A percentile compares a stretch with the other conserved stretches of the same genome.
Evolutionary conservation across 2,113 vertebrate genomes (phyloP).

Genomic region (Smithornis capensis): DNA sequence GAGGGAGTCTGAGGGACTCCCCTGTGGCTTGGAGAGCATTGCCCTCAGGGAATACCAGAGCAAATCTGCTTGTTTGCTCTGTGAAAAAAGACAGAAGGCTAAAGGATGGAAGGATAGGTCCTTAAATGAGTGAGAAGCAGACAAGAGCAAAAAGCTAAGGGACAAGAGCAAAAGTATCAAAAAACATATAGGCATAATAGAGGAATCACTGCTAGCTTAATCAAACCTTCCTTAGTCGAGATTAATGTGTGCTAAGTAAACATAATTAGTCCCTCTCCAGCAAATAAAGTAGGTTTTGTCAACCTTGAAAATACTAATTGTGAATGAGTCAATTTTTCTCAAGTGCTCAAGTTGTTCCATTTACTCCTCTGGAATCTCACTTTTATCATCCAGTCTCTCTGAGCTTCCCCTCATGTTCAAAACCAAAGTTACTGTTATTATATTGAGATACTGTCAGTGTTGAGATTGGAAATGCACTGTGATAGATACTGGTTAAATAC

Average conservation of each 20-base stretch:
- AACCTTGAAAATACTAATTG: constrained; percentile 32
- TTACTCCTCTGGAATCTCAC: constrained; percentile 56
- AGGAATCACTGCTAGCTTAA: neutral
- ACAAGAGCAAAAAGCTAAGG: neutral
- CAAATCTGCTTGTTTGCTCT: neutral
- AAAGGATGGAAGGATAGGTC: neutral
- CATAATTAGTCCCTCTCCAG: neutral
- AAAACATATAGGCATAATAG: neutral
- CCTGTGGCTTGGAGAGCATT: neutral
- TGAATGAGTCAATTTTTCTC: constrained; percentile 46
- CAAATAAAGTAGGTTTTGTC: constrained; percentile 10
- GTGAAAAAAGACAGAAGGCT: neutral
- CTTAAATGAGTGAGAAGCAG: neutral
- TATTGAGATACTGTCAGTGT: neutral
- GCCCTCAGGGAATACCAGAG: neutral
- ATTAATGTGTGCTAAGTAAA: neutral
- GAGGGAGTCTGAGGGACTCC: neutral
- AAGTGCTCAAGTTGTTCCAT: constrained; percentile 43
- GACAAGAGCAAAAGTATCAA: neutral
- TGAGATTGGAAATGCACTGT: neutral
- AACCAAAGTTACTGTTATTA: neutral
- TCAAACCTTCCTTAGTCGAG: neutral
- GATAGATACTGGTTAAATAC: neutral
- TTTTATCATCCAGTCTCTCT: neutral
- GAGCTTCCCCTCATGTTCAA: neutral